phyloP scores from a whole-genome alignment of 2,113 vertebrate species.

The Myxocyprinus asiaticus region DNA sequence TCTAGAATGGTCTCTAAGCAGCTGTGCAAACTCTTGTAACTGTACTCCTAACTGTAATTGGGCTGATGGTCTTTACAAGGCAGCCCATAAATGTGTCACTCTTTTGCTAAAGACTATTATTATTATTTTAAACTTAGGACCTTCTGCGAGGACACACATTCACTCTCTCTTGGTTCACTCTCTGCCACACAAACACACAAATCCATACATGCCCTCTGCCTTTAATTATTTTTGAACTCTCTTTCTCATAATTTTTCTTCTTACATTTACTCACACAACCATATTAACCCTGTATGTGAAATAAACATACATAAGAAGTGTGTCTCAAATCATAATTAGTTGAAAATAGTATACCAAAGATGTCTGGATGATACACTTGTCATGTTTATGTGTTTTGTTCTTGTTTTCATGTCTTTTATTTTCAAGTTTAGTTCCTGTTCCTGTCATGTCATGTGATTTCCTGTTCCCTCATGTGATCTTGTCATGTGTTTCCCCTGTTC shows the following conservation, averaged over 20 bases:
- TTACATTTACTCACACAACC: not conserved
- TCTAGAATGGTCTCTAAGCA: slow-evolving; percentile 4
- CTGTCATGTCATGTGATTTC: no score
- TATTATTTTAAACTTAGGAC: slow-evolving; percentile 12
- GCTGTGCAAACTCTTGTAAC: slow-evolving; percentile 41
- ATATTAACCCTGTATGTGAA: not conserved
- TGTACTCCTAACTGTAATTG: slow-evolving; percentile 33
- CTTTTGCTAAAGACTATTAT: slow-evolving; percentile 20
- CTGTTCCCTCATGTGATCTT: no score
- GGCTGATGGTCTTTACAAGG: slow-evolving; percentile 43
- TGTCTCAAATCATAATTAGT: no score
- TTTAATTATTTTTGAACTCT: not conserved
- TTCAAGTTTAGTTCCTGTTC: no score
- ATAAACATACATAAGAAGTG: no score
- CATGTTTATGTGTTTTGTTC: no score
- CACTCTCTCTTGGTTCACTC: not conserved
- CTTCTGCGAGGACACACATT: slow-evolving; percentile 4
- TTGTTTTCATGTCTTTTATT: no score
- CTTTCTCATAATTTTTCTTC: not conserved
- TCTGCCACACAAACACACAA: slow-evolving; percentile 34
- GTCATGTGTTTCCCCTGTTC: no score
- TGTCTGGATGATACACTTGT: no score
- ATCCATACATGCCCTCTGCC: not conserved
- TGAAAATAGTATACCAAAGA: no score
- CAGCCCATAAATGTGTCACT: slow-evolving; percentile 43